These are phyloP conservation scores for Cosmia pyralina DNA, from an alignment of 2,888 invertebrate species.

Conservation along the genomic window DNA sequence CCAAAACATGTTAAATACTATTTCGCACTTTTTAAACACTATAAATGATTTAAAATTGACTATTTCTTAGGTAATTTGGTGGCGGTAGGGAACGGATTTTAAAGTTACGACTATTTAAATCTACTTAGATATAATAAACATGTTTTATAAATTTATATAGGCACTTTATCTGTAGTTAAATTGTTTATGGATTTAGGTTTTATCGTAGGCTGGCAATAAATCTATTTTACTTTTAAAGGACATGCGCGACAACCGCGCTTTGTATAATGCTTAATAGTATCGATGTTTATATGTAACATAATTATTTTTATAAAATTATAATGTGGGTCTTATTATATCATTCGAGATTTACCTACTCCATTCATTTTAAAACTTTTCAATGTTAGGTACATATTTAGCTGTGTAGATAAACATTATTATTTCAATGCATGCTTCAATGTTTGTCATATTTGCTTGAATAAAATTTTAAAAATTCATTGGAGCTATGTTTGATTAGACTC, in stretches of 20 bases:
- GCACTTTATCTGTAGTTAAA: slow-evolving; percentile 67
- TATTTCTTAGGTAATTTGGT: slow-evolving; percentile 74
- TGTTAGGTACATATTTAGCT: slow-evolving; percentile 69
- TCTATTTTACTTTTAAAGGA: slow-evolving; percentile 62
- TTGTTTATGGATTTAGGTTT: slow-evolving; percentile 62
- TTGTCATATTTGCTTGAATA: slow-evolving; percentile 89
- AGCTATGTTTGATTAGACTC: slow-evolving; percentile 72
- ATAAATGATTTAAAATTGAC: slow-evolving; percentile 60
- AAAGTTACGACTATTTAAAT: slow-evolving; percentile 70
- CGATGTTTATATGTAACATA: slow-evolving; percentile 77
- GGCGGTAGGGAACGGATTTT: slow-evolving; percentile 78
- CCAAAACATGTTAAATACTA: slow-evolving; percentile 53
- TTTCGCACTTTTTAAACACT: slow-evolving; percentile 57
- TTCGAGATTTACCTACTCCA: slow-evolving; percentile 64
- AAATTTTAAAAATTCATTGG: slow-evolving; percentile 76
- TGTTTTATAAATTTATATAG: slow-evolving; percentile 71
- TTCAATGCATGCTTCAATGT: slow-evolving; percentile 84
- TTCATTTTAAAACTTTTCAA: slow-evolving; percentile 64
- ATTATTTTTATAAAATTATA: slow-evolving; percentile 71
- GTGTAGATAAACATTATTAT: slow-evolving; percentile 81
- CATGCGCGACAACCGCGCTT: slow-evolving; percentile 45
- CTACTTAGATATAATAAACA: slow-evolving; percentile 73
- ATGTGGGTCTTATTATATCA: slow-evolving; percentile 66
- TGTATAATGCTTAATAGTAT: slow-evolving; percentile 61
- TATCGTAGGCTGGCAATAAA: slow-evolving; percentile 67